Evolutionary conservation across 2,888 invertebrate genomes (phyloP).

Genomic region (Oligia latruncula): DNA sequence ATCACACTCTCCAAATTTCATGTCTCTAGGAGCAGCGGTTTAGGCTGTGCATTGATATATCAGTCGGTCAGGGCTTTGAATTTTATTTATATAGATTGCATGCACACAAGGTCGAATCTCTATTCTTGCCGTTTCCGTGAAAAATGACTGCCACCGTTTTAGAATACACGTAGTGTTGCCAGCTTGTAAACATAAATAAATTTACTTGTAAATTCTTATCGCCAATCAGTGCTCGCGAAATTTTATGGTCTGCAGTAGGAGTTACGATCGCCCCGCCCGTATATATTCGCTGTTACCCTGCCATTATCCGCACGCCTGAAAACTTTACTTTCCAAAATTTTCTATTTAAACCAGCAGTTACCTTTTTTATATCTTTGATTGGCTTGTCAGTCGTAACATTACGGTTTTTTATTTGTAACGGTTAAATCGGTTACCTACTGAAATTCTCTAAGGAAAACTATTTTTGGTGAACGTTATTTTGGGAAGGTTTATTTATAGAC

Average conservation of each 20-base stretch:
- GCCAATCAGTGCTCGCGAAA: constrained; percentile 66
- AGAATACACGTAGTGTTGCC: constrained; percentile 42
- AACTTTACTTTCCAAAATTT: constrained; percentile 33
- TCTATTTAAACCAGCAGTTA: constrained; percentile 31
- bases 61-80: no score
- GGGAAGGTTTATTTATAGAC: constrained; percentile 39
- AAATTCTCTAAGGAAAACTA: constrained; percentile 21
- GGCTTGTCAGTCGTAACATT: constrained; percentile 49
- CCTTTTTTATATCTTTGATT: constrained; percentile 49
- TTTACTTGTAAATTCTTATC: constrained; percentile 73
- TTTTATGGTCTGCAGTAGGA: constrained; percentile 63
- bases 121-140: constrained; percentile 41
- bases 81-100: constrained; percentile 33
- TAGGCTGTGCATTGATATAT: no score
- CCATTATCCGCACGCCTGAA: constrained; percentile 68
- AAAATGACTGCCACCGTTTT: constrained; percentile 58
- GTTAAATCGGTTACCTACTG: constrained; percentile 12
- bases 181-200: constrained; percentile 57
- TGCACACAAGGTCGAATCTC: constrained; percentile 28
- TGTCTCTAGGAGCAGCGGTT: no score
- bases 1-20: no score
- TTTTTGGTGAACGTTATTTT: constrained; percentile 43
- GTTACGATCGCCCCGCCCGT: constrained; percentile 50
- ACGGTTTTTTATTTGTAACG: constrained; percentile 28
- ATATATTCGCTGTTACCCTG: constrained; percentile 58